These are phyloP conservation scores for Hystrix brachyura DNA, from an alignment of 2,113 vertebrate species.

Conservation along the genomic window DNA sequence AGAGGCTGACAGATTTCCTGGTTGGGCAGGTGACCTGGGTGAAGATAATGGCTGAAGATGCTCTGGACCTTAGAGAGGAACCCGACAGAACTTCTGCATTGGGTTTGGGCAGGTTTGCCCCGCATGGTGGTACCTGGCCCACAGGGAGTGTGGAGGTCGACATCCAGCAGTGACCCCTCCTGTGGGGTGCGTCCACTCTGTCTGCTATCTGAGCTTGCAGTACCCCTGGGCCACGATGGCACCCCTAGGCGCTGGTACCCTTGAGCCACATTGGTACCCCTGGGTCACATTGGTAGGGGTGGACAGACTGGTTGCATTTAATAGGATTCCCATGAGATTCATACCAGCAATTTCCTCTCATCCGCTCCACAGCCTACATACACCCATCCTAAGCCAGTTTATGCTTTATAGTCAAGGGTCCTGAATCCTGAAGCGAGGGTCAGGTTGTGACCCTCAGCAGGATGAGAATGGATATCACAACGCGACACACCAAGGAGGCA, in stretches of 20 bases:
- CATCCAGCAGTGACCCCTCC: neutral
- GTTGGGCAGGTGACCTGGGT: neutral
- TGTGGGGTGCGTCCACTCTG: neutral
- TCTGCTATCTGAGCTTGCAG: neutral
- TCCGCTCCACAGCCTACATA: neutral
- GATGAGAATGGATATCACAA: neutral
- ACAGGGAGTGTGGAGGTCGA: neutral
- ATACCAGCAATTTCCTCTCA: neutral
- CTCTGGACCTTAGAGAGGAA: neutral
- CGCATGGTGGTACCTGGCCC: neutral
- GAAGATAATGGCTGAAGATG: neutral
- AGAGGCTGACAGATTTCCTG: neutral
- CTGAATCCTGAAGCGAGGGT: neutral
- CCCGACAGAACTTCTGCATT: neutral
- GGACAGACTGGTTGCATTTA: neutral
- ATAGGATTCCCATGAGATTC: neutral
- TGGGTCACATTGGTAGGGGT: neutral
- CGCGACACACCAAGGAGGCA: conserved; percentile 8
- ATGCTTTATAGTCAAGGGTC: neutral
- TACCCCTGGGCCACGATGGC: neutral
- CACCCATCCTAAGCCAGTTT: neutral
- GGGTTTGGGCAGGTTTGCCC: neutral
- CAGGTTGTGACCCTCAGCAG: neutral
- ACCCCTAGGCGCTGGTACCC: neutral
- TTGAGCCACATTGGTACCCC: neutral